Base-by-base conservation (phyloP, 2,888 invertebrate genomes). In the Xestia ashworthii region DNA sequence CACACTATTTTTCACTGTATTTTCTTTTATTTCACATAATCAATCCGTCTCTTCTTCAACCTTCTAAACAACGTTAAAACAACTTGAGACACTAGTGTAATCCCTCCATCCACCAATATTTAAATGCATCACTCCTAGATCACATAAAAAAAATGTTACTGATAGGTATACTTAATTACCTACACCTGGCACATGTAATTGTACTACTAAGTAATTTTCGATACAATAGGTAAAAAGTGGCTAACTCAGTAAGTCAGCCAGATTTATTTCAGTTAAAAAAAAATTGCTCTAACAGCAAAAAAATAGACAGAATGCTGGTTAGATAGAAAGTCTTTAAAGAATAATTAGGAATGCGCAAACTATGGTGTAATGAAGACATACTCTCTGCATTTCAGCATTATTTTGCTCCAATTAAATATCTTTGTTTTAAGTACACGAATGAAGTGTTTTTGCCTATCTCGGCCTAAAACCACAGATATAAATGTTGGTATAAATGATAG, bases 281-380 rank as follows among this genome's bases (percentile, higher is more conserved):
- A 4, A 14, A 9, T 22, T 50, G n/a, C 60, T 22, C 14, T 11
- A 46, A 48, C 53, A 48, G 44, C n/a, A 60, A 79, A 53, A 46
- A 14, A 19, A 76, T 8, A 3, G 5, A 38, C 3, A 32, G 6
- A n/a, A 60, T n/a, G 22, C 32, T 50, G 12, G 19, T 14, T n/a
- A 76, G n/a, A 75, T 11, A 16, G 44, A 19, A n/a, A 53, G n/a
- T 19, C 48, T 25, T 16, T 5, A 58, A 53, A 78, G 9, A 25
- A 12, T 44, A 41, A 41, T 12, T 12, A 55, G n/a, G 55, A 76
- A 68, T 78, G 22, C 80, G 80, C 80, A 53, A 62, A 16, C 50
- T 71, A 19, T 68, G 32, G 1, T 48, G 3, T 22, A 50, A 16
- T 14, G 46, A 65, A 32, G 11, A 16, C 1, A 55, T 50, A 32